Percentiles rank a stretch among this genome's conserved stretches.
Evolutionary conservation across 1,140 invertebrate species (phyloP).

Genomic region (Chrysomallon squamiferum): DNA sequence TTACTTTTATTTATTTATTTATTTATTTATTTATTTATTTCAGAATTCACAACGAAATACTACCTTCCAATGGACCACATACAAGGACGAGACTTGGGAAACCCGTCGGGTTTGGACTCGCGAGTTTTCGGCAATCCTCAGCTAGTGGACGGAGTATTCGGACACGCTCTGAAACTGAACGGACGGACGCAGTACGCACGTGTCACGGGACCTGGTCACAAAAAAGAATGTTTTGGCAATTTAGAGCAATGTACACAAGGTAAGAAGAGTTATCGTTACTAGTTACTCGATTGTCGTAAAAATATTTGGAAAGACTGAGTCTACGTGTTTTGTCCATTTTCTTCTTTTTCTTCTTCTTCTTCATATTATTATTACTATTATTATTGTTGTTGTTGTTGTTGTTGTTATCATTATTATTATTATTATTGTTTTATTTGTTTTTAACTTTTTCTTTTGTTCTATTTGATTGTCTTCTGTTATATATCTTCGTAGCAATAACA

Average conservation of each 20-base stretch:
- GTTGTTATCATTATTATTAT: too few relatives aligned
- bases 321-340: too few relatives aligned
- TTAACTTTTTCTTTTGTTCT: too few relatives aligned
- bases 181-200: slow-evolving; percentile 39
- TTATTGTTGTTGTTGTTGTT: too few relatives aligned
- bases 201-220: slow-evolving; percentile 53
- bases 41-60: slow-evolving; percentile 45
- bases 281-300: too few relatives aligned
- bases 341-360: too few relatives aligned
- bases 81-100: slow-evolving; percentile 24
- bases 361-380: too few relatives aligned
- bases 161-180: slow-evolving; percentile 46
- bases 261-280: slow-evolving; percentile 21
- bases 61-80: slow-evolving; percentile 55
- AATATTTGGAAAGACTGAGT: too few relatives aligned
- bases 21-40: slow-evolving; percentile 20
- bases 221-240: slow-evolving; percentile 59
- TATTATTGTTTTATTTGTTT: too few relatives aligned
- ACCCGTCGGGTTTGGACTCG: slow-evolving; percentile 58
- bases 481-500: too few relatives aligned
- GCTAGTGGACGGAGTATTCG: slow-evolving; percentile 37
- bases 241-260: slow-evolving; percentile 50
- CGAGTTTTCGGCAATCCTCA: slow-evolving; percentile 40
- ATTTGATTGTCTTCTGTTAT: too few relatives aligned
- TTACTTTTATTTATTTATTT: too few relatives aligned